phyloP scores from a whole-genome alignment of 2,113 vertebrate genomes.

The Motacilla tschutschensis region DNA sequence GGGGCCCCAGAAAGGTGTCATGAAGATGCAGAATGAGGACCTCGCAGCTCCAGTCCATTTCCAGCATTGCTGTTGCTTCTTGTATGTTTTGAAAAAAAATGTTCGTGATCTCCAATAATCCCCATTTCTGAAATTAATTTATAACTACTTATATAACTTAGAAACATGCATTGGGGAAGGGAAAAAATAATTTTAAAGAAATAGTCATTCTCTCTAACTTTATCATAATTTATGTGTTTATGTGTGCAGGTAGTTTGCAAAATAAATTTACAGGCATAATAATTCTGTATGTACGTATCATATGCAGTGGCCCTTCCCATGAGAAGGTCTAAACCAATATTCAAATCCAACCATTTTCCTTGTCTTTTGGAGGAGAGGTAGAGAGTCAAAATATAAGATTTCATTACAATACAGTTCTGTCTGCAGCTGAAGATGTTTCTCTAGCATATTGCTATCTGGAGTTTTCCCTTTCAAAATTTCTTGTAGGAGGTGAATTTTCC shows the following conservation, averaged over 20 bases:
- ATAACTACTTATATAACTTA: not conserved
- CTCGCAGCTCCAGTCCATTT: not conserved
- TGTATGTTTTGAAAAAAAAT: not conserved
- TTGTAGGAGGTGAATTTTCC: constrained; percentile 69
- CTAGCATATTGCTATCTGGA: not conserved
- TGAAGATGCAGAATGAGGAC: not conserved
- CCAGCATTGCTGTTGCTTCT: not conserved
- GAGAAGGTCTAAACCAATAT: not conserved
- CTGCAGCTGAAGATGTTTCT: constrained; percentile 39
- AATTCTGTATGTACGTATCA: not conserved
- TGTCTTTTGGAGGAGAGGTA: not conserved
- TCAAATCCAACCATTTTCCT: not conserved
- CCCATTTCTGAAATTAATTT: not conserved
- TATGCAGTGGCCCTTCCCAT: not conserved
- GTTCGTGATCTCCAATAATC: not conserved
- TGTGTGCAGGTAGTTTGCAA: not conserved
- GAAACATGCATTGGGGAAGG: not conserved
- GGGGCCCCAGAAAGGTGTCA: not conserved
- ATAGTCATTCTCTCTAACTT: not conserved
- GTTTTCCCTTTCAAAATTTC: constrained; percentile 35
- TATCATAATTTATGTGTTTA: not conserved
- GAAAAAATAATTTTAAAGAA: not conserved
- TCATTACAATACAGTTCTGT: not conserved
- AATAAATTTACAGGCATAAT: not conserved
- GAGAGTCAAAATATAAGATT: not conserved